Base-by-base conservation (phyloP, 2,113 vertebrate species). In the Pygoscelis antarcticus region DNA sequence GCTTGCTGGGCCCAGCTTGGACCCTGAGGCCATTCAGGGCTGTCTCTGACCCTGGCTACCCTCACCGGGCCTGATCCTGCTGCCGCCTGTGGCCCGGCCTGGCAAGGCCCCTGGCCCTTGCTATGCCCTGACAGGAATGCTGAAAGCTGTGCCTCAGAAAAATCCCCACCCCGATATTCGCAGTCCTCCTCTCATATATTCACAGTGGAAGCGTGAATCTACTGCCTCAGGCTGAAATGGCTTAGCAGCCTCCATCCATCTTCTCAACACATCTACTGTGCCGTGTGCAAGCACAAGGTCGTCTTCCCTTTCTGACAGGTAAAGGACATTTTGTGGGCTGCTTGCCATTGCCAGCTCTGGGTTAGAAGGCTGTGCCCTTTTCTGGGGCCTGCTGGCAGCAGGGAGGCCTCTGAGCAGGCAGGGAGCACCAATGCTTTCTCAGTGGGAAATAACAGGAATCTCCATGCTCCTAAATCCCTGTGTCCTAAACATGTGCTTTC, bases 201-300 rank as follows among this genome's bases (percentile, higher is more conserved):
- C 34, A 22, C 27, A 29, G 40, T 61, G 64, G 6, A 21, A 46
- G 21, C 1, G 5, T 18, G 22, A 27, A 38, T 32, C 17, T 52
- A 14, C 14, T 0, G 2, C 10, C 26, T 49, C 12, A 7, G 15
- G 4, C 34, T 78, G 57, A 38, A 38, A 13, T 7, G 30, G 17
- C n/a, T 20, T 8, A 10, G 57, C 7, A 9, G 46, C 7, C 38
- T 71, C 58, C 30, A 7, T 19, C 9, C 42, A 42, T 42, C 42
- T 42, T 42, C 4, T 72, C 0, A 0, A 21, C 3, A 2, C 9
- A 15, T 25, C 46, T 42, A 7, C 38, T 3, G 7, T 0, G 1
- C 21, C 20, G 15, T 30, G 42, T 15, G 21, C 13, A 19, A n/a
- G 27, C 22, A 27, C 9, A 13, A 62, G 32, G 36, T 26, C 0